Conservation (phyloP, 2,888 invertebrate species). For the Lochmaea capreae region DNA sequence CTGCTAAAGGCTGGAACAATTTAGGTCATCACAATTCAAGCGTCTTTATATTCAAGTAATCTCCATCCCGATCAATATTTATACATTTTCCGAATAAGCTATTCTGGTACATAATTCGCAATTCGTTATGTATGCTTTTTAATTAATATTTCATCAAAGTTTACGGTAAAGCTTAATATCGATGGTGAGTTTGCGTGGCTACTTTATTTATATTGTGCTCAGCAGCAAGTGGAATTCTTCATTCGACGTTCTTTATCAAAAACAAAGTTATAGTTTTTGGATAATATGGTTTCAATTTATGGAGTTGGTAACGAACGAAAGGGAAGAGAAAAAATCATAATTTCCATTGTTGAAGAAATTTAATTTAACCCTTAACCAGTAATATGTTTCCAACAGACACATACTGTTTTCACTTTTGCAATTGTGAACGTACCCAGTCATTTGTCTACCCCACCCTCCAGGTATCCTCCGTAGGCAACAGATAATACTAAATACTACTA, state of each 20-base stretch:
- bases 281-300: neutral
- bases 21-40: neutral
- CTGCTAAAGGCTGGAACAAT: neutral
- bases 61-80: neutral
- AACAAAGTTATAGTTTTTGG: no score
- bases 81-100: neutral
- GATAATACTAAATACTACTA: no score
- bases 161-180: neutral
- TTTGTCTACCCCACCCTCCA: no score
- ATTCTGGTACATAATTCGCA: neutral
- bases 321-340: no score
- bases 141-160: neutral
- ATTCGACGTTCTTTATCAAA: neutral
- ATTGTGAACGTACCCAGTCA: no score
- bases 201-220: neutral
- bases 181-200: neutral
- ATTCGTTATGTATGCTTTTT: neutral
- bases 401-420: no score
- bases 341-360: no score
- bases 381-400: no score
- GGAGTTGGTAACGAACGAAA: no score
- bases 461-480: no score
- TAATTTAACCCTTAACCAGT: no score
- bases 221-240: neutral
- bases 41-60: conserved; percentile 1